A percentile compares a stretch with the other conserved stretches of the same genome.
phyloP scores from a whole-genome alignment of 2,797 vertebrate species.

The Lophius americanus region DNA sequence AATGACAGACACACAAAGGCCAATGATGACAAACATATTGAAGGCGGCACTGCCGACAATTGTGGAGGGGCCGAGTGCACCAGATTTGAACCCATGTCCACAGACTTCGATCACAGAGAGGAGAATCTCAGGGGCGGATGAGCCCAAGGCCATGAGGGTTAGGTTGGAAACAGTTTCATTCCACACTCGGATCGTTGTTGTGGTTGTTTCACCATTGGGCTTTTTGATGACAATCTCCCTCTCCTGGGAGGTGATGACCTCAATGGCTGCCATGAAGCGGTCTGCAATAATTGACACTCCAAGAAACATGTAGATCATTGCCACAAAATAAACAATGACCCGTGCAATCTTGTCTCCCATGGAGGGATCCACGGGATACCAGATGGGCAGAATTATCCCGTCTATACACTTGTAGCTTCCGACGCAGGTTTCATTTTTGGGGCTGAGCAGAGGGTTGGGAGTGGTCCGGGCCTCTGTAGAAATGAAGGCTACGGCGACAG shows the following conservation, averaged over 20 bases:
- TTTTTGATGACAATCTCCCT: slow-evolving; percentile 94
- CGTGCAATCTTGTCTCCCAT: slow-evolving; percentile 98
- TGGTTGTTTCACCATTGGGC: slow-evolving; percentile 95
- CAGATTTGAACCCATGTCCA: slow-evolving; percentile 93
- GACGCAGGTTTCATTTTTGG: slow-evolving; percentile 89
- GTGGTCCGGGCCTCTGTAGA: slow-evolving; percentile 86
- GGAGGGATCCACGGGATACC: slow-evolving; percentile 98
- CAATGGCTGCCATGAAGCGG: slow-evolving; percentile 98
- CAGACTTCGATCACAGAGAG: slow-evolving; percentile 96
- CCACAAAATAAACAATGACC: slow-evolving; percentile 99
- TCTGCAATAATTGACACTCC: slow-evolving; percentile 98
- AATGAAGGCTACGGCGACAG: slow-evolving; percentile 72
- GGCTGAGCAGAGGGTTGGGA: slow-evolving; percentile 80
- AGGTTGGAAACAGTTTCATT: slow-evolving; percentile 98
- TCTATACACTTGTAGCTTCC: slow-evolving; percentile 89
- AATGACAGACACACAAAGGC: slow-evolving; percentile 94
- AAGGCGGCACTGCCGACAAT: slow-evolving; percentile 98
- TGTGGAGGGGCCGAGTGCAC: slow-evolving; percentile 93
- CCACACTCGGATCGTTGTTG: slow-evolving; percentile 95
- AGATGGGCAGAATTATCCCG: slow-evolving; percentile 97
- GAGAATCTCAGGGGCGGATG: slow-evolving; percentile 96
- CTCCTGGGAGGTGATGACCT: slow-evolving; percentile 98
- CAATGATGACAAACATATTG: slow-evolving; percentile 99
- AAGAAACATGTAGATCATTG: slow-evolving; percentile 99
- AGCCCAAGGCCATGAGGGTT: slow-evolving; percentile 98